phyloP scores from a whole-genome alignment of 2,888 invertebrate genomes.

The Drosophila neonasuta region DNA sequence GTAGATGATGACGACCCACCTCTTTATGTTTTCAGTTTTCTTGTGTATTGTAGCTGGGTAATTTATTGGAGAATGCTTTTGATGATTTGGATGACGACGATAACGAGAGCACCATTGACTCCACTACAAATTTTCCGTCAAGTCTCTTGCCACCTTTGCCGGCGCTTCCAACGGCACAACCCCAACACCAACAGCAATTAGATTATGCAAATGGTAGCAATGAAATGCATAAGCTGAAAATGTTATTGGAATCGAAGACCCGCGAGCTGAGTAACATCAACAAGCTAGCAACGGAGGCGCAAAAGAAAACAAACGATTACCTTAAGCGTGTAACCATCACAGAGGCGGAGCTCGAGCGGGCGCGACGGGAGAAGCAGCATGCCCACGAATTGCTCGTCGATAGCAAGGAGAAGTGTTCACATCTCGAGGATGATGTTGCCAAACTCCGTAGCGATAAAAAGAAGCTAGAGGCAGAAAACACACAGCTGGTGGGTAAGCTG shows the following conservation, averaged over 20 bases:
- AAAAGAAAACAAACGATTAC: constrained; percentile 42
- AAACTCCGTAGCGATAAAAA: constrained; percentile 82
- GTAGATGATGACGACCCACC: neutral
- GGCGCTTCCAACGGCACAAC: constrained; percentile 10
- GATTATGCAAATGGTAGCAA: constrained; percentile 33
- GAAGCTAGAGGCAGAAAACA: constrained; percentile 81
- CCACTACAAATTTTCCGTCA: constrained; percentile 82
- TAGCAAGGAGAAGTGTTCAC: constrained; percentile 80
- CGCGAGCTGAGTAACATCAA: constrained; percentile 82
- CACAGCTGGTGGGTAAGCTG: constrained; percentile 84
- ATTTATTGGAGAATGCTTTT: constrained; percentile 86
- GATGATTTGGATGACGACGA: constrained; percentile 88
- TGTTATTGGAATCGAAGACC: constrained; percentile 82
- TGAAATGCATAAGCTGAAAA: constrained; percentile 73
- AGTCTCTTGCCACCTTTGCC: constrained; percentile 54
- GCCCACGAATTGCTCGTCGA: constrained; percentile 86
- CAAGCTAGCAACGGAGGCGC: constrained; percentile 77
- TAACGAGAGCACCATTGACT: constrained; percentile 86
- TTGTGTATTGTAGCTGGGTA: constrained; percentile 83
- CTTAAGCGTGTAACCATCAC: constrained; percentile 84
- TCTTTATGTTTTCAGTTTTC: neutral
- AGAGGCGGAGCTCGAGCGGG: constrained; percentile 85
- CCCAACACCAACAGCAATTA: constrained; percentile 14
- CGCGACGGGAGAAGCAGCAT: constrained; percentile 84
- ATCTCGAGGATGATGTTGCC: constrained; percentile 76